phyloP scores from a whole-genome alignment of 2,888 invertebrate species.

The Arctia plantaginis region DNA sequence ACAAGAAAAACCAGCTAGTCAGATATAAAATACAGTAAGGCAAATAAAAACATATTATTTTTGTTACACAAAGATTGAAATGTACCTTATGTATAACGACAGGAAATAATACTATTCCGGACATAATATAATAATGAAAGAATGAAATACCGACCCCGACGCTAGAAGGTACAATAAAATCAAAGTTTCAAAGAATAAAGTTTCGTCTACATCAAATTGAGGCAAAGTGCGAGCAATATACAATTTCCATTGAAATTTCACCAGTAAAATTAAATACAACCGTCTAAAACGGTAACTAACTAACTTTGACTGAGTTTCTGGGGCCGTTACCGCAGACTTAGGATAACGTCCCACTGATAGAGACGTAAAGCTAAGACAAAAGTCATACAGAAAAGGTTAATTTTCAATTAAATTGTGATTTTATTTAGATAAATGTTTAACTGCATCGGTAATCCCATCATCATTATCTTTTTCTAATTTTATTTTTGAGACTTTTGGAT shows the following conservation, averaged over 20 bases:
- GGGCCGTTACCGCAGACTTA: constrained; percentile 46
- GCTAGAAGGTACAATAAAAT: neutral
- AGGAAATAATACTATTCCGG: neutral
- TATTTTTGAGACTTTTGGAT: too few relatives aligned
- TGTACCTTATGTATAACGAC: neutral
- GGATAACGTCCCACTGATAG: constrained; percentile 32
- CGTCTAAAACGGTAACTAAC: constrained; percentile 48
- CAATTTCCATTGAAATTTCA: constrained; percentile 37
- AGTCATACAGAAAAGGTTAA: neutral
- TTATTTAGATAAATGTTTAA: neutral
- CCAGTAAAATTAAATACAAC: constrained; percentile 50
- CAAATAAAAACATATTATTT: neutral
- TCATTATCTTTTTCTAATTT: too few relatives aligned
- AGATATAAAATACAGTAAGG: neutral
- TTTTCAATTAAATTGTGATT: neutral
- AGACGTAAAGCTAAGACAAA: constrained; percentile 6
- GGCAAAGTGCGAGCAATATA: constrained; percentile 25
- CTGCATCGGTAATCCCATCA: neutral
- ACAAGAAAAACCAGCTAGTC: too few relatives aligned
- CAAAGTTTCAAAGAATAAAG: constrained; percentile 7
- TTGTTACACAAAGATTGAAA: neutral
- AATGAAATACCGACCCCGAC: neutral
- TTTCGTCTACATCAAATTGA: constrained; percentile 10
- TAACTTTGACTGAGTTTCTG: constrained; percentile 44
- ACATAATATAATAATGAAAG: neutral